Evolutionary conservation across 2,888 invertebrate species (phyloP).

Genomic region (Lissocephala sabroskyi): DNA sequence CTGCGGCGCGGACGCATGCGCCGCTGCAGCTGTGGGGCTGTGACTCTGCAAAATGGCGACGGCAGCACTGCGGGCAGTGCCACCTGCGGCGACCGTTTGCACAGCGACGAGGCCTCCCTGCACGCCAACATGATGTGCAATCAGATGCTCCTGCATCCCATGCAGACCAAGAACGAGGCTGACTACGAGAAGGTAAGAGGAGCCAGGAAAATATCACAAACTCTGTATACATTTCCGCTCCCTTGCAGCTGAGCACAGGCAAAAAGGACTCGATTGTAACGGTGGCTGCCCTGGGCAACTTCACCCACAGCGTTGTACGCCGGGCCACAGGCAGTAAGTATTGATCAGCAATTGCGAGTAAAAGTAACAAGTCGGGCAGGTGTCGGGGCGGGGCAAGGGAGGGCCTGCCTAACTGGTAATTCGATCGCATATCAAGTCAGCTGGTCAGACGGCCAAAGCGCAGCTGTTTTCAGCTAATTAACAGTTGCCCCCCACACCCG

Average conservation of each 20-base stretch:
- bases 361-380: too few relatives aligned
- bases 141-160: slow-evolving; percentile 69
- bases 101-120: slow-evolving; percentile 42
- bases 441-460: not conserved
- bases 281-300: slow-evolving; percentile 69
- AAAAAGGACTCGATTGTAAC: slow-evolving; percentile 73
- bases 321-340: slow-evolving; percentile 72
- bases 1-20: slow-evolving; percentile 61
- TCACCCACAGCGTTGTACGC: slow-evolving; percentile 70
- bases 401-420: too few relatives aligned
- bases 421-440: too few relatives aligned
- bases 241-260: slow-evolving; percentile 67
- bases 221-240: not conserved
- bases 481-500: too few relatives aligned
- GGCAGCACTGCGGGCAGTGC: slow-evolving; percentile 53
- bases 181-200: slow-evolving; percentile 70
- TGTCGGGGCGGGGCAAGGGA: too few relatives aligned
- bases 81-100: slow-evolving; percentile 30
- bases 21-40: slow-evolving; percentile 58
- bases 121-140: slow-evolving; percentile 65
- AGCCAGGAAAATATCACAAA: not conserved
- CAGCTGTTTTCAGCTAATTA: not conserved
- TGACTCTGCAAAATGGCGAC: slow-evolving; percentile 61
- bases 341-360: not conserved
- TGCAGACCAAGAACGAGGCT: slow-evolving; percentile 68